Evolutionary conservation across 1,140 invertebrate genomes (phyloP).

Genomic region (Spodoptera frugiperda): DNA sequence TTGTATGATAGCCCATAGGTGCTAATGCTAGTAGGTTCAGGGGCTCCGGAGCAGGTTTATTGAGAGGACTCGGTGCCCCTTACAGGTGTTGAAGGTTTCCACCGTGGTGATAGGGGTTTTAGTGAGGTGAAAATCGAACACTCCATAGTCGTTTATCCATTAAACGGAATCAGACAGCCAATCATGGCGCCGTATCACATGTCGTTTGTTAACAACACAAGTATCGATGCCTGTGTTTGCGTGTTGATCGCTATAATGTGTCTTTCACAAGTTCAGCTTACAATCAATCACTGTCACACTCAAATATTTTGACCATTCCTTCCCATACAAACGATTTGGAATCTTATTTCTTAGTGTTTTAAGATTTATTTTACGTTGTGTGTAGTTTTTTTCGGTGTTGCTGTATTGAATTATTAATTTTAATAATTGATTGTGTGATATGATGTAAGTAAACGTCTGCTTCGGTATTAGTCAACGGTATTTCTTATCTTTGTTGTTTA

Average conservation of each 20-base stretch:
- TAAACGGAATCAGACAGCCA: slow-evolving; percentile 5
- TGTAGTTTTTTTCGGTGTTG: neutral
- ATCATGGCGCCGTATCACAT: slow-evolving; percentile 29
- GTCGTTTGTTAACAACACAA: slow-evolving; percentile 33
- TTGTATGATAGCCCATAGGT: too few species aligned
- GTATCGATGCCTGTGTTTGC: slow-evolving; percentile 39
- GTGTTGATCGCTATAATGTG: slow-evolving; percentile 52
- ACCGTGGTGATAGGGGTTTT: too few species aligned
- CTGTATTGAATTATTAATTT: neutral
- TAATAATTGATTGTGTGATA: slow-evolving; percentile 24
- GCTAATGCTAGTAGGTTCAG: too few species aligned
- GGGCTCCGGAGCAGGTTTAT: too few species aligned
- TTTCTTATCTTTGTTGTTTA: neutral
- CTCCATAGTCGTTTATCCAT: too few species aligned
- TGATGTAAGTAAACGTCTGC: neutral
- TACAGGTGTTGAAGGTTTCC: too few species aligned
- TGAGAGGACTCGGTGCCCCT: too few species aligned
- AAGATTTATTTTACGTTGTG: neutral
- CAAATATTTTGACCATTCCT: slow-evolving; percentile 48
- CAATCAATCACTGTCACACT: slow-evolving; percentile 54
- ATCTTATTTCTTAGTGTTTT: neutral
- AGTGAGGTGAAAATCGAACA: too few species aligned
- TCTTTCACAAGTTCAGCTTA: slow-evolving; percentile 48
- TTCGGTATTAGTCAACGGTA: neutral
- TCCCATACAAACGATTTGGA: slow-evolving; percentile 7